Evolutionary conservation across 2,888 invertebrate species (phyloP).

Genomic region (Agrilus cyanescens): DNA sequence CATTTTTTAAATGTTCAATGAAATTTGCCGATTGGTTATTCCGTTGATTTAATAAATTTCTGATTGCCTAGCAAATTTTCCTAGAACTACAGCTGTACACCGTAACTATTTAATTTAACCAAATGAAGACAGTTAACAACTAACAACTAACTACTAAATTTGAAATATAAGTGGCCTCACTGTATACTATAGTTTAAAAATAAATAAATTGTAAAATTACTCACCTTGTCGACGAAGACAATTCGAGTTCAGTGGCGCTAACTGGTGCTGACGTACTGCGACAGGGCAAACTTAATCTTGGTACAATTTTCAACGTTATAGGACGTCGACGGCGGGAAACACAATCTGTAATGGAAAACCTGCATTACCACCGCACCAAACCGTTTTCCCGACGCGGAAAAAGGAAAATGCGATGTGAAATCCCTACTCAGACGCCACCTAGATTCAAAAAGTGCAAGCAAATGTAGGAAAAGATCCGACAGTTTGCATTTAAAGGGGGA

Average conservation of each 20-base stretch:
- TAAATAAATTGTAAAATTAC: conserved; percentile 12
- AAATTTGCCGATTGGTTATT: no score
- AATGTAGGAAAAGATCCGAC: background rate
- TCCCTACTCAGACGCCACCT: background rate
- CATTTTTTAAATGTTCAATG: no score
- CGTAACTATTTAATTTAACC: no score
- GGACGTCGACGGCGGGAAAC: conserved; percentile 37
- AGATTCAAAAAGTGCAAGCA: background rate
- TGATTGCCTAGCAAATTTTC: no score
- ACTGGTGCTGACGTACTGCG: conserved; percentile 35
- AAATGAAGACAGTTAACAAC: no score
- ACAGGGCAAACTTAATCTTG: conserved; percentile 38
- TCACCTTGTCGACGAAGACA: conserved; percentile 36
- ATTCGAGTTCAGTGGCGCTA: conserved; percentile 36
- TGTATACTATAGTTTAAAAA: background rate
- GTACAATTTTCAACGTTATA: conserved; percentile 40
- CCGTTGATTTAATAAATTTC: no score
- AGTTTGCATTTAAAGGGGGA: background rate
- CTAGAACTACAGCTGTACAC: no score
- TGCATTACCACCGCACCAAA: background rate
- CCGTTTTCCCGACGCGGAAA: background rate
- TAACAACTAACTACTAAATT: background rate
- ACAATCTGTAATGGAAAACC: conserved; percentile 31
- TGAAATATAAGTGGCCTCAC: background rate
- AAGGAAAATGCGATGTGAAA: background rate